phyloP scores from a whole-genome alignment of 2,888 invertebrate genomes.

The Leucania comma region DNA sequence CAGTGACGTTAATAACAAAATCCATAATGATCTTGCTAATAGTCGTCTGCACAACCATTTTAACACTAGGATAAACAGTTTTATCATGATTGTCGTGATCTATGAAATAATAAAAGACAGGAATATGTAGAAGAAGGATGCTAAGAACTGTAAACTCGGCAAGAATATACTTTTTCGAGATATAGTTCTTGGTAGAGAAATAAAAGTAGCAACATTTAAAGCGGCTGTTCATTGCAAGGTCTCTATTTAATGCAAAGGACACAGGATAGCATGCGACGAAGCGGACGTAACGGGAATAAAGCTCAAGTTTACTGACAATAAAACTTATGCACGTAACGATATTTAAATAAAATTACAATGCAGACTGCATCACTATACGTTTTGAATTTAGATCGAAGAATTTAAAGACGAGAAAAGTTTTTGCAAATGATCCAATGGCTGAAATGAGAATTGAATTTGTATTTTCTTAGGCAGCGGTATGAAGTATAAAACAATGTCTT shows the following conservation, averaged over 20 bases:
- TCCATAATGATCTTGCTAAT: slow-evolving; percentile 11
- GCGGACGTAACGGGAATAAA: slow-evolving; percentile 72
- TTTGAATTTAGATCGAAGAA: slow-evolving; percentile 31
- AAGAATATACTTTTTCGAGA: neutral
- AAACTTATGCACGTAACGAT: slow-evolving; percentile 39
- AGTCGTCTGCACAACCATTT: slow-evolving; percentile 1
- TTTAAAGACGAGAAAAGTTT: slow-evolving; percentile 7
- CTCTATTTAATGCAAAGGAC: slow-evolving; percentile 71
- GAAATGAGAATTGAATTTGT: neutral
- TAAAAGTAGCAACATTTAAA: slow-evolving; percentile 4
- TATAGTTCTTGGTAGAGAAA: neutral
- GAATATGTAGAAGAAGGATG: neutral
- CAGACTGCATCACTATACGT: slow-evolving; percentile 26
- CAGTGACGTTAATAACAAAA: slow-evolving; percentile 28
- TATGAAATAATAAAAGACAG: neutral
- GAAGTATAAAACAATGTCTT: slow-evolving; percentile 1
- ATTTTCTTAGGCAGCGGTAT: neutral
- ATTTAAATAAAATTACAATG: slow-evolving; percentile 51
- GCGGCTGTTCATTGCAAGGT: slow-evolving; percentile 21
- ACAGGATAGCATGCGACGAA: slow-evolving; percentile 58
- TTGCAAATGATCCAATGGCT: slow-evolving; percentile 10
- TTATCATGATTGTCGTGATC: neutral
- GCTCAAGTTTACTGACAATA: slow-evolving; percentile 32
- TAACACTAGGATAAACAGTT: neutral
- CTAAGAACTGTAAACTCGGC: neutral